phyloP scores from a whole-genome alignment of 1,140 invertebrate genomes.

The Anagrus nilaparvatae region DNA sequence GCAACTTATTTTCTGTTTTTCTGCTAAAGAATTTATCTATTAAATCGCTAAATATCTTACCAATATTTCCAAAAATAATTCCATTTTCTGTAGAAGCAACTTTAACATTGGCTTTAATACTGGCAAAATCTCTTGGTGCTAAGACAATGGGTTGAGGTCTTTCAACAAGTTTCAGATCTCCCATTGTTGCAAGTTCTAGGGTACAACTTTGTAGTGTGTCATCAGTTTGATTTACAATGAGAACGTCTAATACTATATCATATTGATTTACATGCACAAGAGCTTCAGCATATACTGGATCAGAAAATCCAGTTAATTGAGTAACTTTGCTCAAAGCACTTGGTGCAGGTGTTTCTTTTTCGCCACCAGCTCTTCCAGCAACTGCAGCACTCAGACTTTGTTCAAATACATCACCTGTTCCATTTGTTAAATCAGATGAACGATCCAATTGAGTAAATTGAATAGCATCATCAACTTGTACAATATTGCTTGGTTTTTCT shows the following conservation, averaged over 20 bases:
- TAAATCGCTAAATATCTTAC: too few species aligned
- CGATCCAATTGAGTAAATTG: slow-evolving; percentile 73
- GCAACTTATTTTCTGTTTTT: too few species aligned
- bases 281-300: slow-evolving; percentile 98
- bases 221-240: slow-evolving; percentile 95
- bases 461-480: slow-evolving; percentile 83
- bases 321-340: slow-evolving; percentile 80
- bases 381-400: slow-evolving; percentile 87
- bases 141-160: slow-evolving; percentile 91
- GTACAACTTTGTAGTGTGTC: slow-evolving; percentile 98
- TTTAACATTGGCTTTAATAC: slow-evolving; percentile 96
- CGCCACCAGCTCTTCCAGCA: slow-evolving; percentile 48
- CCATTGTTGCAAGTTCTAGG: slow-evolving; percentile 92
- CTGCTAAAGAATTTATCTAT: too few species aligned
- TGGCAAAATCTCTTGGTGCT: slow-evolving; percentile 93
- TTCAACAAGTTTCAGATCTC: slow-evolving; percentile 96
- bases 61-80: slow-evolving; percentile 99
- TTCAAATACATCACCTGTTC: slow-evolving; percentile 87
- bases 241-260: slow-evolving; percentile 92
- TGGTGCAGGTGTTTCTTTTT: slow-evolving; percentile 43
- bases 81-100: slow-evolving; percentile 96
- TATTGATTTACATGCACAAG: slow-evolving; percentile 99
- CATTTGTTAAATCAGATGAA: slow-evolving; percentile 60
- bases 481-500: slow-evolving; percentile 58
- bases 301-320: slow-evolving; percentile 98